phyloP scores from a whole-genome alignment of 2,113 vertebrate genomes.

The Stomatorhinus ivindoensis region DNA sequence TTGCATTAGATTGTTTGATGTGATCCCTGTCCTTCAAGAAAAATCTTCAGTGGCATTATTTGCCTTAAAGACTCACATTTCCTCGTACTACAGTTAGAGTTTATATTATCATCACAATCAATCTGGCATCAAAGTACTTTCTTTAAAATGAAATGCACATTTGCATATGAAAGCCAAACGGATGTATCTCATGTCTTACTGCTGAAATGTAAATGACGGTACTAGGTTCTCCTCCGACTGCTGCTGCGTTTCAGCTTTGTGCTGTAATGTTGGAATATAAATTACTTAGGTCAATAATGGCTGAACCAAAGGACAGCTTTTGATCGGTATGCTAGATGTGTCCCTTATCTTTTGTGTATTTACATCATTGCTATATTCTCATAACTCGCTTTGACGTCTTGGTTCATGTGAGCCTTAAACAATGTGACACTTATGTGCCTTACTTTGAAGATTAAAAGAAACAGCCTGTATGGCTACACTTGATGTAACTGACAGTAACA shows the following conservation, averaged over 20 bases:
- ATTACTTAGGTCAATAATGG: neutral
- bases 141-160: neutral
- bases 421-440: neutral
- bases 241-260: neutral
- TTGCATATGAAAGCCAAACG: neutral
- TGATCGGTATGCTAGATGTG: neutral
- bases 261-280: neutral
- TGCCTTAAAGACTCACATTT: neutral
- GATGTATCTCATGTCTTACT: neutral
- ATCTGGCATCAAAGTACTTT: neutral
- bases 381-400: conserved; percentile 19
- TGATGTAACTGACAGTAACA: neutral
- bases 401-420: neutral
- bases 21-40: neutral
- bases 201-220: neutral
- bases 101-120: neutral
- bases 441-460: conserved; percentile 7
- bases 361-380: neutral
- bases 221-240: neutral
- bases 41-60: neutral
- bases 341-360: conserved; percentile 13
- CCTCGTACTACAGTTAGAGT: neutral
- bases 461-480: neutral
- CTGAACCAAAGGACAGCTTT: neutral
- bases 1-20: neutral